phyloP scores from a whole-genome alignment of 2,888 invertebrate species.

The Alentia gelatinosa region DNA sequence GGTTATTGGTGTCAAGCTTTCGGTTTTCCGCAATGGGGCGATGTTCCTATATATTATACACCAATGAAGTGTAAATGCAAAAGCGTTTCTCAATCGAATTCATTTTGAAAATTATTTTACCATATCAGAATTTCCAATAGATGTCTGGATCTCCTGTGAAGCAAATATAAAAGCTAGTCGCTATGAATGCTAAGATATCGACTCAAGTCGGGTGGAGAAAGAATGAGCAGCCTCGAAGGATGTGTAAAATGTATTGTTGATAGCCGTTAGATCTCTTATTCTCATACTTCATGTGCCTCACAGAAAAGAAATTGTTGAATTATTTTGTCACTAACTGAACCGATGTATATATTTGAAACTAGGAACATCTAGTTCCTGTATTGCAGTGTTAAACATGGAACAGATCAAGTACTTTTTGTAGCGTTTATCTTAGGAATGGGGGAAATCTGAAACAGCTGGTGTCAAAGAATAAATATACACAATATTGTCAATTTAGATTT shows the following conservation, averaged over 20 bases:
- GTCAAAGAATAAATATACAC: background rate
- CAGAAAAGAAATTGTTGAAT: slow-evolving; percentile 20
- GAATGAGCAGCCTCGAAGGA: background rate
- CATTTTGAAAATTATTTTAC: background rate
- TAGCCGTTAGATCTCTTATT: background rate
- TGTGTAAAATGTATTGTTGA: background rate
- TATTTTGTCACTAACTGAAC: slow-evolving; percentile 41
- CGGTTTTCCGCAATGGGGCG: no score
- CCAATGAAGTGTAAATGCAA: no score
- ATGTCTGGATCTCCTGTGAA: background rate
- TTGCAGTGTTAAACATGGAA: background rate
- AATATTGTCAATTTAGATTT: background rate
- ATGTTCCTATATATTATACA: no score
- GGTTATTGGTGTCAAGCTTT: no score
- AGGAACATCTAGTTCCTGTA: background rate
- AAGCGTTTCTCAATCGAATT: no score
- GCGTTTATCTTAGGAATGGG: background rate
- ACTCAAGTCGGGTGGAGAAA: background rate
- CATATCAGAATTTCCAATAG: background rate
- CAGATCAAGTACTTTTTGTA: background rate
- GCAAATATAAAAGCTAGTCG: background rate
- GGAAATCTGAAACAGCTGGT: background rate
- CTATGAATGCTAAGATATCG: background rate
- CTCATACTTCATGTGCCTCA: slow-evolving; percentile 8
- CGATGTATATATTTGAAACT: background rate